Conservation (phyloP, 2,113 vertebrate genomes). For the Haplochromis vanheusdeni region DNA sequence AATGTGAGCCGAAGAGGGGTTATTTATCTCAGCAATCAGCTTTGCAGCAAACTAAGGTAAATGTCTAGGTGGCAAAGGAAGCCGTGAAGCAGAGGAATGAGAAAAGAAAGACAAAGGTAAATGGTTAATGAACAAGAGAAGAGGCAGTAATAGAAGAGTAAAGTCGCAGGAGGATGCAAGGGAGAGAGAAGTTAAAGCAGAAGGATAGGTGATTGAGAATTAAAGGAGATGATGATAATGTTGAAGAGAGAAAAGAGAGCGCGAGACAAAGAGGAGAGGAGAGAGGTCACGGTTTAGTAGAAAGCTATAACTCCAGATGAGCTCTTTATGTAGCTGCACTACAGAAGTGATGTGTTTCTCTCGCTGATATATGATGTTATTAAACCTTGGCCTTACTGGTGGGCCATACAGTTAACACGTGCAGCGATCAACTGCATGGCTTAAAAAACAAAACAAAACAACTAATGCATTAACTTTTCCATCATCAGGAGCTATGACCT, state of each 20-base stretch:
- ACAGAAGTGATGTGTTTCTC: neutral
- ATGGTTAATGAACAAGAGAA: neutral
- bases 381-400: neutral
- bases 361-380: constrained; percentile 8
- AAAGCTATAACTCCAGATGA: constrained; percentile 34
- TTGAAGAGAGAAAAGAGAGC: neutral
- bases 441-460: accelerated
- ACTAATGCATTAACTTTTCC: neutral
- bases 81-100: neutral
- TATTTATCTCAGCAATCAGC: neutral
- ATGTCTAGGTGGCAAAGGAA: neutral
- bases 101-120: neutral
- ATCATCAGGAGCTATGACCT: neutral
- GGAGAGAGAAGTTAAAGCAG: neutral
- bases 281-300: constrained; percentile 6
- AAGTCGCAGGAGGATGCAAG: neutral
- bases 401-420: neutral
- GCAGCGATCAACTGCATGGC: neutral
- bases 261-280: neutral
- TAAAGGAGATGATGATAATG: neutral
- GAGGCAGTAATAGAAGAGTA: neutral
- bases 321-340: constrained; percentile 29
- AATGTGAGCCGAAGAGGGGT: neutral
- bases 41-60: neutral
- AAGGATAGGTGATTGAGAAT: neutral